Base-by-base conservation (phyloP, 2,888 invertebrate species). In the Tillus elongatus region DNA sequence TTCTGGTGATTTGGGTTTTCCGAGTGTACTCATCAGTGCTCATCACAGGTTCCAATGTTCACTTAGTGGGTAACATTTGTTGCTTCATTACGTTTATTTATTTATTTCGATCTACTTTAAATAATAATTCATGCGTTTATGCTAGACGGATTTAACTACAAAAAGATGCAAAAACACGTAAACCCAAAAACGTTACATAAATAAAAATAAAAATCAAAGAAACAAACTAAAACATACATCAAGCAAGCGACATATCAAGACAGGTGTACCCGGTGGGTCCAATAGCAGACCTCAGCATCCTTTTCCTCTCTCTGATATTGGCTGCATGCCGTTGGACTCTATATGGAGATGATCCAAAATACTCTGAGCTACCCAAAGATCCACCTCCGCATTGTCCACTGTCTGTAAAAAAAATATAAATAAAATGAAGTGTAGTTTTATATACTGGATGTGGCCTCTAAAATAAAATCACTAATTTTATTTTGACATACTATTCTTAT, bases 201-300 rank as follows among this genome's bases (percentile, higher is more conserved):
- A n/a, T n/a, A n/a, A n/a, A 19, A 36, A 15, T 10, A 13, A 28
- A 15, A 39, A 43, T 40, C 33, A 41, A 28, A 40, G 31, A 43
- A 46, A 50, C 40, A 41, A 41, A 43, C 43, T 44, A 42, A 50
- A 47, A 37, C 32, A 47, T 41, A 45, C 31, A 13, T 37, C 30
- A 45, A 45, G 45, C 51, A 54, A 53, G 54, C 51, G 54, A 51
- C 52, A 56, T 54, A 57, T 56, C 53, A 58, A 57, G 56, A 58
- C 57, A 61, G 54, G 62, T 60, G 70, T 82, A 82, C 82, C 82
- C 81, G 77, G 79, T 82, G 74, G 82, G 81, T 66, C 67, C 66
- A 64, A 66, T 67, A 76, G 81, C 82, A 78, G 84, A 89, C 84
- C 91, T 91, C 79, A 96, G 85, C 95, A 97, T 96, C 63, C 96